A percentile compares a stretch with the other conserved stretches of the same genome.
Evolutionary conservation across 2,888 invertebrate genomes (phyloP).

Genomic region (Cataglyphis livida): DNA sequence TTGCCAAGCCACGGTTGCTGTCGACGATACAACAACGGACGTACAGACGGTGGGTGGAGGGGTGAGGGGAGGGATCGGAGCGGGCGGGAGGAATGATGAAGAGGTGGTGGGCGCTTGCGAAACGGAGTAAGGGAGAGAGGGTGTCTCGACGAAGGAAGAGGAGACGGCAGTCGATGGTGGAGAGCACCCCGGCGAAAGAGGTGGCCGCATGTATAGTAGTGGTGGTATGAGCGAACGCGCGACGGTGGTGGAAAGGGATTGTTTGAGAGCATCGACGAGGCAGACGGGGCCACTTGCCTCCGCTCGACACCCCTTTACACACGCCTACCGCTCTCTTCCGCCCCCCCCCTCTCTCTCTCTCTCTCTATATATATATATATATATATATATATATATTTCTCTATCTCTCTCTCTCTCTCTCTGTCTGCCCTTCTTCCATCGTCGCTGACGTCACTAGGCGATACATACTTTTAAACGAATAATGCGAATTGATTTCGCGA

Average conservation of each 20-base stretch:
- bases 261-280: slow-evolving; percentile 77
- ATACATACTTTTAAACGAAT: slow-evolving; percentile 81
- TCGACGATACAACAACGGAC: slow-evolving; percentile 43
- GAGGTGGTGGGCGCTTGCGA: slow-evolving; percentile 57
- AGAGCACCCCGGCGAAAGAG: slow-evolving; percentile 79
- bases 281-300: slow-evolving; percentile 76
- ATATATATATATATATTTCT: too few relatives aligned
- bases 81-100: slow-evolving; percentile 23
- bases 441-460: slow-evolving; percentile 77
- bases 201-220: slow-evolving; percentile 84
- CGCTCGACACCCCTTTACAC: slow-evolving; percentile 81
- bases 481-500: slow-evolving; percentile 83
- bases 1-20: slow-evolving; percentile 15
- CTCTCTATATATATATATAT: slow-evolving; percentile 52
- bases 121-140: slow-evolving; percentile 44
- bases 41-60: neutral
- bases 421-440: slow-evolving; percentile 83
- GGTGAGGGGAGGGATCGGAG: neutral
- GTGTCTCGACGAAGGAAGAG: slow-evolving; percentile 79
- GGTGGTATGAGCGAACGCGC: slow-evolving; percentile 84
- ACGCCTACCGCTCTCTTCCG: slow-evolving; percentile 78
- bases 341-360: neutral
- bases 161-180: slow-evolving; percentile 78
- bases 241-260: slow-evolving; percentile 80
- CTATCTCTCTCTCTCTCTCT: slow-evolving; percentile 75